Evolutionary conservation across 2,888 invertebrate species (phyloP).

Genomic region (Apotomis capreana): DNA sequence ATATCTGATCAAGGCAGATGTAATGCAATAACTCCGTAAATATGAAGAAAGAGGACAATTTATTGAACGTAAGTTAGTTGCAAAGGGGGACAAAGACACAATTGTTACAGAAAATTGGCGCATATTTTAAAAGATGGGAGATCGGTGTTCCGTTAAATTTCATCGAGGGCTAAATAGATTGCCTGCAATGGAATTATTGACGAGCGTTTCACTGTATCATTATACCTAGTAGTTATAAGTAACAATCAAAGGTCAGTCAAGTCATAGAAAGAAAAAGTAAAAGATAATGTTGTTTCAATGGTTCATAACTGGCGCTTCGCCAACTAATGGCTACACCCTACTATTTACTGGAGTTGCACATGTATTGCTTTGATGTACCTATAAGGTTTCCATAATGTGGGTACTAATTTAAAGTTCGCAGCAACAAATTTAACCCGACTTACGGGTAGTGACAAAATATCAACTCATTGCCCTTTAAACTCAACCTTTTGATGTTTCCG

Average conservation of each 20-base stretch:
- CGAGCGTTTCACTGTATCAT: no score
- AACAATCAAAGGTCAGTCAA: no score
- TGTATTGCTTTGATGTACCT: no score
- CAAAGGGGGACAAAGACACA: slow-evolving; percentile 68
- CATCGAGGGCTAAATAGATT: not conserved
- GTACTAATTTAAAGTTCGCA: not conserved
- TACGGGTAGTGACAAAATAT: slow-evolving; percentile 1
- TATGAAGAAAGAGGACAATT: slow-evolving; percentile 66
- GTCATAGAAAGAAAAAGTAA: no score
- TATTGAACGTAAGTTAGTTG: slow-evolving; percentile 77
- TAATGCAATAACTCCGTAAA: slow-evolving; percentile 74
- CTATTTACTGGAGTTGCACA: no score
- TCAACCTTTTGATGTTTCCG: slow-evolving; percentile 14
- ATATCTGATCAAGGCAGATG: slow-evolving; percentile 77
- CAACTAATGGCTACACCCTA: no score
- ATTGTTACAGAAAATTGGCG: slow-evolving; percentile 69
- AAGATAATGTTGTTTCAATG: no score
- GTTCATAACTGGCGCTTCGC: no score
- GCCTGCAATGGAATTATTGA: no score
- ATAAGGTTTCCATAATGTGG: not conserved
- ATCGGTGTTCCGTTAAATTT: slow-evolving; percentile 24
- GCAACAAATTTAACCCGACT: not conserved
- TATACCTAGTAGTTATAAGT: no score
- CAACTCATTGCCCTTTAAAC: not conserved
- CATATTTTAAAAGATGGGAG: slow-evolving; percentile 52